Conservation (phyloP, 2,888 invertebrate species). For the Aricia artaxerxes region DNA sequence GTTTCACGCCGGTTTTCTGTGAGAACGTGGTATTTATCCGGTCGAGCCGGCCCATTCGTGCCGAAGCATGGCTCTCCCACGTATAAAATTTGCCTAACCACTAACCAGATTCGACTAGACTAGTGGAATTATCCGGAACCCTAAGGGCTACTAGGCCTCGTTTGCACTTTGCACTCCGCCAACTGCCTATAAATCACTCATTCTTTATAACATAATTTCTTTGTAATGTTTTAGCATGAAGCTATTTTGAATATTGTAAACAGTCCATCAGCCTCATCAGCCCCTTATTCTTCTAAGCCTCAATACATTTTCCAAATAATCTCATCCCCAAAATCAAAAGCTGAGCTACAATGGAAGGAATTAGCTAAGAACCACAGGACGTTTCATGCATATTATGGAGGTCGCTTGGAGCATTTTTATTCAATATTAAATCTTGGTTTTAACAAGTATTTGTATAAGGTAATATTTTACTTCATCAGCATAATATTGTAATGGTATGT, state of each 20-base stretch:
- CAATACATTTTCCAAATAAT: constrained; percentile 85
- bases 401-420: constrained; percentile 89
- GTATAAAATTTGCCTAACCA: too few relatives aligned
- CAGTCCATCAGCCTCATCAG: constrained; percentile 65
- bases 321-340: constrained; percentile 74
- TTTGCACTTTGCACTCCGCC: too few relatives aligned
- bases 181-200: too few relatives aligned
- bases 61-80: too few relatives aligned
- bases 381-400: constrained; percentile 89
- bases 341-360: constrained; percentile 82
- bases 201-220: too few relatives aligned
- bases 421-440: constrained; percentile 89
- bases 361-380: constrained; percentile 77
- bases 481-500: neutral
- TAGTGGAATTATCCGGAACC: too few relatives aligned
- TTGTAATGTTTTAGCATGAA: constrained; percentile 68
- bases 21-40: too few relatives aligned
- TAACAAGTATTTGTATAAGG: constrained; percentile 86
- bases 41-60: too few relatives aligned
- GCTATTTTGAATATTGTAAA: constrained; percentile 72
- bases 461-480: constrained; percentile 44
- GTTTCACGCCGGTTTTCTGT: too few relatives aligned
- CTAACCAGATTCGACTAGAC: too few relatives aligned
- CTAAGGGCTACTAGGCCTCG: too few relatives aligned
- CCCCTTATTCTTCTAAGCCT: constrained; percentile 70